Conservation (phyloP, 2,797 vertebrate species). For the Poecilia gillii region DNA sequence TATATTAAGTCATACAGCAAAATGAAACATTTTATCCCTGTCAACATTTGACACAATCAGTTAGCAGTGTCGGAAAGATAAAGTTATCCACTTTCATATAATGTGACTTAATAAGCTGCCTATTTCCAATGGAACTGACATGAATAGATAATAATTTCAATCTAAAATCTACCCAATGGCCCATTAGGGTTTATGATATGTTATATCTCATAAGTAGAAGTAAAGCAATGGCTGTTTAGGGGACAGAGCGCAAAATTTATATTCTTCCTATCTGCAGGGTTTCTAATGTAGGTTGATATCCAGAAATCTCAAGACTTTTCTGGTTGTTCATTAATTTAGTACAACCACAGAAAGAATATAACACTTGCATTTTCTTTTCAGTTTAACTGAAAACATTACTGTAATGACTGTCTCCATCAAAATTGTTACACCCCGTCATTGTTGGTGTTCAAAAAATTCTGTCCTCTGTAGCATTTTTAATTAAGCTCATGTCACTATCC, state of each 20-base stretch:
- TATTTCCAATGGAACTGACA: neutral
- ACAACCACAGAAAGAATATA: neutral
- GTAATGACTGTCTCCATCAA: neutral
- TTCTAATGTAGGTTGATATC: neutral
- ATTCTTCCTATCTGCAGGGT: neutral
- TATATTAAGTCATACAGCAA: neutral
- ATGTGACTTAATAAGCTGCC: neutral
- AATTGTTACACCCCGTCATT: neutral
- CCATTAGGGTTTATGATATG: neutral
- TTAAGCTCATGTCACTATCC: neutral
- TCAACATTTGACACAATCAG: neutral
- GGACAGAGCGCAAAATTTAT: no score
- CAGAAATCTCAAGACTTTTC: neutral
- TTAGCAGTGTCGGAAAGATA: neutral
- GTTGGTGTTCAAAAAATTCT: neutral
- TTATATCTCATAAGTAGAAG: neutral
- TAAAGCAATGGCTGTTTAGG: neutral
- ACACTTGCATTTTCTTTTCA: neutral
- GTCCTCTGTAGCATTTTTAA: neutral
- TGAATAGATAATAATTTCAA: neutral
- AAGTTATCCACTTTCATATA: neutral
- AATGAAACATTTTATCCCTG: neutral
- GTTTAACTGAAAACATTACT: neutral
- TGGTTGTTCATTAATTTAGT: neutral
- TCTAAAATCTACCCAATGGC: neutral